Conservation (phyloP, 2,888 invertebrate species). For the Pseudanteris insignis region DNA sequence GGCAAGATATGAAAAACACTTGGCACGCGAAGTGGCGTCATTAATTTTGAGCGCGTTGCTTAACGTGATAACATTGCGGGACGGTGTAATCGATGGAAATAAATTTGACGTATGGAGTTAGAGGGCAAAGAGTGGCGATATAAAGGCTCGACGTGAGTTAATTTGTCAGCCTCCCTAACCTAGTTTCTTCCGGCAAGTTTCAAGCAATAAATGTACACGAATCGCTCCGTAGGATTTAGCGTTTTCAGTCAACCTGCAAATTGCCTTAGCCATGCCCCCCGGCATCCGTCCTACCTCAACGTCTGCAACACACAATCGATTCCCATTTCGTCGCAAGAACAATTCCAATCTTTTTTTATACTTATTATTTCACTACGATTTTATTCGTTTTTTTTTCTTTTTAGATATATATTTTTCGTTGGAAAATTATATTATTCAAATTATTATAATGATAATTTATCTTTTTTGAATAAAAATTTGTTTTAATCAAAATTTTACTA, state of each 20-base stretch:
- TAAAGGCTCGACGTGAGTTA: conserved; percentile 41
- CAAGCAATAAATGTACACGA: conserved; percentile 27
- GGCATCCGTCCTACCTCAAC: conserved; percentile 25
- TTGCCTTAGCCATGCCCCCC: conserved; percentile 17
- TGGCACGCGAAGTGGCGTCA: neutral
- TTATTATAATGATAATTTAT: too few species aligned
- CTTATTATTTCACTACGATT: too few species aligned
- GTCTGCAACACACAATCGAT: too few species aligned
- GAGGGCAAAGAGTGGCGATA: conserved; percentile 10
- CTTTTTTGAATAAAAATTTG: too few species aligned
- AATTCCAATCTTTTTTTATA: too few species aligned
- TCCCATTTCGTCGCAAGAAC: too few species aligned
- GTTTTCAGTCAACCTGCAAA: conserved; percentile 27
- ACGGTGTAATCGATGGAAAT: conserved; percentile 8
- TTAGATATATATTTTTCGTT: too few species aligned
- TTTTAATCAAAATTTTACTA: too few species aligned
- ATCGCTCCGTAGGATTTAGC: conserved; percentile 16
- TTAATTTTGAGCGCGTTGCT: neutral
- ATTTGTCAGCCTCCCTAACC: conserved; percentile 51
- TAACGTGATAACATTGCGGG: neutral
- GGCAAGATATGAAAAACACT: too few species aligned
- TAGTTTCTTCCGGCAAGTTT: conserved; percentile 43
- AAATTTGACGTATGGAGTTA: neutral
- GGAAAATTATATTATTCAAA: too few species aligned
- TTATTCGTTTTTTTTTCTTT: too few species aligned